Evolutionary conservation across 2,113 vertebrate genomes (phyloP), one percentile per base, ranked within the genome.

Genomic region (Steatornis caripensis): DNA sequence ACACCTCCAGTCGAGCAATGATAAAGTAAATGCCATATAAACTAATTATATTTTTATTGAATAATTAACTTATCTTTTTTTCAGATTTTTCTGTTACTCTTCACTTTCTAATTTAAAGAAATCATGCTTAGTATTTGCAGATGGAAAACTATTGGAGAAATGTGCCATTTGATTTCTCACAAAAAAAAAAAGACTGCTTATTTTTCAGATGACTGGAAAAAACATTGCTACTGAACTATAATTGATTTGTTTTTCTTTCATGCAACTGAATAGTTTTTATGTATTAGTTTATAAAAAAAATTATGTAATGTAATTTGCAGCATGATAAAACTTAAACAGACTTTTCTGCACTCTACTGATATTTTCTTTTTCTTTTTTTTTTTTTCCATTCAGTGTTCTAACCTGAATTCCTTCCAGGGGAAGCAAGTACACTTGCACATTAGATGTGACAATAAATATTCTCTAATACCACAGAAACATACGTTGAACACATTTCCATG

Each of bases 231-330:
- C 43, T 93, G 90, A 97, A 95, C 39, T 70, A 76, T 92, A 95
- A 97, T 61, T 97, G 29, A 93, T 93, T 97, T 96, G n/a, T 8
- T 96, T 89, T 96, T 85, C 60, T 94, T 95, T 71, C 55, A 12
- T 83, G 16, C 4, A 93, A 55, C 39, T 70, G 37, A 83, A 21
- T 87, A 58, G 37, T 29, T 95, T 55, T 69, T 88, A 49, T 72
- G 11, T 39, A 74, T 93, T 83, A 60, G 49, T 74, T 93, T 90
- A 71, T 81, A 32, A 85, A 87, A 10, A 19, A 4, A 45, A 53
- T 87, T 77, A 36, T 54, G 82, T 90, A 83, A 94, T 77, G 46
- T 41, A 91, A 92, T 96, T 96, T 92, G 9, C 53, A 90, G 61
- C 45, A n/a, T 68, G 60, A 84, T 81, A 53, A 55, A 94, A 80